Base-by-base conservation (phyloP, 2,888 invertebrate species). In the Charanyca ferruginea region DNA sequence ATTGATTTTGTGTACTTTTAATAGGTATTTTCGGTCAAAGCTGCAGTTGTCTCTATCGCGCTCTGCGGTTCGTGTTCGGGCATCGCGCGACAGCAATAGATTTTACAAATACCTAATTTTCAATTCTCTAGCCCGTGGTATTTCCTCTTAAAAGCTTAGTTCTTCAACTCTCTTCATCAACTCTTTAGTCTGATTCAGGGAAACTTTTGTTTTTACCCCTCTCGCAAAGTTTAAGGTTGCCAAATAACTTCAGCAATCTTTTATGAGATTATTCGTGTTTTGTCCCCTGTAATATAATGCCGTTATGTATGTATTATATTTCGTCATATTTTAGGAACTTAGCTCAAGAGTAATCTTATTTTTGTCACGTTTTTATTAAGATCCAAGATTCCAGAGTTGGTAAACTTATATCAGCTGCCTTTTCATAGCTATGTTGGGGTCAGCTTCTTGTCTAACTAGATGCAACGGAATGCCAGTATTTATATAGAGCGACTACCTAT, bases 121-220 rank as follows among this genome's bases (percentile, higher is more conserved):
- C n/a, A n/a, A n/a, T n/a, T n/a, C n/a, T n/a, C n/a, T n/a, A n/a
- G n/a, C n/a, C n/a, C n/a, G n/a, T n/a, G n/a, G n/a, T n/a, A n/a
- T n/a, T n/a, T n/a, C n/a, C n/a, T n/a, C n/a, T 25, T 68, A 52
- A 68, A 68, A 68, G 73, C 73, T 32, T 41, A 38, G 49, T 67
- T 52, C 38, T 38, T 7, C 1, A 44, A 70, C 35, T 47, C 51
- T 53, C 32, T 38, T 23, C 65, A 49, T 41, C 32, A 70, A 69
- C 44, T 42, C 52, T n/a, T n/a, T n/a, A 22, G 48, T 53, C 47
- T 8, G 8, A 20, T 32, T 20, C 16, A 16, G 22, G 4, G 18
- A 63, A 78, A 79, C 68, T 77, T 78, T 59, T 41, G 55, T 59
- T 38, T 53, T 18, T 22, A 41, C 45, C 23, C 51, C 28, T 45